phyloP scores from a whole-genome alignment of 2,888 invertebrate species.

The Zelleria hepariella region DNA sequence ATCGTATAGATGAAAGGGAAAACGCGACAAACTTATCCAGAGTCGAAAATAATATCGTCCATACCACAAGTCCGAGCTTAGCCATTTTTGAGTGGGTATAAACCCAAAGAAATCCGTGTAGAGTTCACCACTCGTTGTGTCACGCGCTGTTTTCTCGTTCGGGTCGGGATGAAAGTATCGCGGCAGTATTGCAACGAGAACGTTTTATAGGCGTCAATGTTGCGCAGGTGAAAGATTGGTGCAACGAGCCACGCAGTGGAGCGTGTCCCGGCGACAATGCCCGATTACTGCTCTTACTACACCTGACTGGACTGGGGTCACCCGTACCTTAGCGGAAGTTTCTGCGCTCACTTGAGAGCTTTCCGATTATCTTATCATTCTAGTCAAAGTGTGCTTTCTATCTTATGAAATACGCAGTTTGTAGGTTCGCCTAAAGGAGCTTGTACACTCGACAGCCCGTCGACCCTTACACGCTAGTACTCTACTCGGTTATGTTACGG shows the following conservation, averaged over 20 bases:
- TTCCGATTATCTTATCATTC: no score
- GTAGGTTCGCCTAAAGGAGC: no score
- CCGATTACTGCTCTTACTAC: slow-evolving; percentile 70
- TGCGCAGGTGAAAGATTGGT: slow-evolving; percentile 70
- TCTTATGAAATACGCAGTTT: no score
- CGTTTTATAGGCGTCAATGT: slow-evolving; percentile 70
- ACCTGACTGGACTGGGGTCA: slow-evolving; percentile 24
- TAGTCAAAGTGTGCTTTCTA: no score
- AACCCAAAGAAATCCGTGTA: slow-evolving; percentile 43
- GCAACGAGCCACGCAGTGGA: slow-evolving; percentile 63
- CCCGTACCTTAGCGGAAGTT: not conserved
- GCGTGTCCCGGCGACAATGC: slow-evolving; percentile 63
- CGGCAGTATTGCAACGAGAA: slow-evolving; percentile 63
- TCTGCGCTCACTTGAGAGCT: not conserved
- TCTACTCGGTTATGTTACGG: no score
- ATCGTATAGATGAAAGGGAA: not conserved
- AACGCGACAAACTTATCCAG: slow-evolving; percentile 3
- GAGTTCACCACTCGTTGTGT: slow-evolving; percentile 35
- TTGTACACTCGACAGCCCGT: no score
- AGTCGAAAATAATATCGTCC: slow-evolving; percentile 17
- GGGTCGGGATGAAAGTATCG: slow-evolving; percentile 66
- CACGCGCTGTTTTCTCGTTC: slow-evolving; percentile 56
- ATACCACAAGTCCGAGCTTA: slow-evolving; percentile 54
- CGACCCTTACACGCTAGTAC: no score
- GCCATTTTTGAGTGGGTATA: slow-evolving; percentile 54